Percentiles rank a stretch among this genome's conserved stretches.
Conservation (phyloP, 2,113 vertebrate species). For the Gymnogyps californianus region DNA sequence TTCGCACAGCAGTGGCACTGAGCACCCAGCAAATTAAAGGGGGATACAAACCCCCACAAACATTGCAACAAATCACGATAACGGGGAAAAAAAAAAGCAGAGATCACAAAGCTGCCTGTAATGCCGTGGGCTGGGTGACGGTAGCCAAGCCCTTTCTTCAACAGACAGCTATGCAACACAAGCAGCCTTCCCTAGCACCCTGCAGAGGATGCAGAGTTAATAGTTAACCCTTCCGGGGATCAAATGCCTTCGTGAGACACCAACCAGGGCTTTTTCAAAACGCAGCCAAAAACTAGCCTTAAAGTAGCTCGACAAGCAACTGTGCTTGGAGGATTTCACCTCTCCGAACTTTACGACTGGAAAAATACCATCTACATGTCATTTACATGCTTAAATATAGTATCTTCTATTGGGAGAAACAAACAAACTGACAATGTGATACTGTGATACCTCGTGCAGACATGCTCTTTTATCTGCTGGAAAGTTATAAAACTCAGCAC, state of each 20-base stretch:
- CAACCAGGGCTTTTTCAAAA: background rate
- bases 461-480: conserved; percentile 57
- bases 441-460: conserved; percentile 31
- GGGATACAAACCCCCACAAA: background rate
- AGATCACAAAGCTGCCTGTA: background rate
- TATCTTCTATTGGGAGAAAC: conserved; percentile 66
- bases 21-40: background rate
- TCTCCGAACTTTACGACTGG: conserved; percentile 70
- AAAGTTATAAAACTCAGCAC: conserved; percentile 49
- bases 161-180: background rate
- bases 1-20: background rate
- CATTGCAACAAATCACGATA: background rate
- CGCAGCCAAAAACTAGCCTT: background rate
- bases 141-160: conserved; percentile 6
- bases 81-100: background rate
- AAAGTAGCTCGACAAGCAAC: conserved; percentile 27
- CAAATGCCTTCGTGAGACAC: background rate
- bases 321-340: conserved; percentile 40
- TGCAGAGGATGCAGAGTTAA: conserved; percentile 55
- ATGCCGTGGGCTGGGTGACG: background rate
- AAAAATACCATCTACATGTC: conserved; percentile 77
- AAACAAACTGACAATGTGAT: conserved; percentile 60
- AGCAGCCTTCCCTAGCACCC: background rate
- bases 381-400: conserved; percentile 81
- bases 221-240: conserved; percentile 6